Evolutionary conservation across 2,888 invertebrate genomes (phyloP).

Genomic region (Netelia melanura): DNA sequence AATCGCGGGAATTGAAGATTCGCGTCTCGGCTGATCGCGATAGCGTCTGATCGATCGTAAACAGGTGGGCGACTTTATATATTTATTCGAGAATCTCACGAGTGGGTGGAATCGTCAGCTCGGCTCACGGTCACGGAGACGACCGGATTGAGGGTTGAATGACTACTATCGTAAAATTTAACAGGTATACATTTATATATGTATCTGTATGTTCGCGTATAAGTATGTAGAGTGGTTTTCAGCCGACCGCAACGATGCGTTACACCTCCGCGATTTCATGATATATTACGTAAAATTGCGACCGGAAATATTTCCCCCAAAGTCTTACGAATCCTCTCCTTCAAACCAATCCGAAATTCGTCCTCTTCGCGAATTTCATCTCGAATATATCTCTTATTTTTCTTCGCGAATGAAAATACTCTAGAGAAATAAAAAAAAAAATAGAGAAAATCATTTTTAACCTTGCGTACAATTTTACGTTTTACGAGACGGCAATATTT

Average conservation of each 20-base stretch:
- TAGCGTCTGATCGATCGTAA: constrained; percentile 68
- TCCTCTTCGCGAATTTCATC: too few species aligned
- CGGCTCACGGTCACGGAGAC: constrained; percentile 67
- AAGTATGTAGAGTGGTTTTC: neutral
- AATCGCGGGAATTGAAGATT: too few species aligned
- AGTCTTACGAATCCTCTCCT: neutral
- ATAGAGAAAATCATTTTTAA: too few species aligned
- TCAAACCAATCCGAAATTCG: neutral
- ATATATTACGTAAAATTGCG: constrained; percentile 4
- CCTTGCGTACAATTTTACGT: too few species aligned
- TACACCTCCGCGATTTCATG: constrained; percentile 1
- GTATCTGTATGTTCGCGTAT: too few species aligned
- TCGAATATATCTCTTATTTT: too few species aligned
- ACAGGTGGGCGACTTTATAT: constrained; percentile 69
- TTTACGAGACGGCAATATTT: too few species aligned
- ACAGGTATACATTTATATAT: neutral
- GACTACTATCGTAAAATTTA: constrained; percentile 54
- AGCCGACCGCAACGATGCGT: constrained; percentile 23
- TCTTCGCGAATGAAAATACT: too few species aligned
- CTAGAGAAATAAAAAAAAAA: too few species aligned
- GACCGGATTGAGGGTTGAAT: constrained; percentile 67
- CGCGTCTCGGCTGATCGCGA: neutral
- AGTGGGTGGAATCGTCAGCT: constrained; percentile 56
- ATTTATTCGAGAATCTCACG: constrained; percentile 57
- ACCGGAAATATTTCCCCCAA: constrained; percentile 8